Evolutionary conservation across 2,797 vertebrate genomes (phyloP), one percentile per base, ranked within the genome.

Genomic region (Erithacus rubecula): DNA sequence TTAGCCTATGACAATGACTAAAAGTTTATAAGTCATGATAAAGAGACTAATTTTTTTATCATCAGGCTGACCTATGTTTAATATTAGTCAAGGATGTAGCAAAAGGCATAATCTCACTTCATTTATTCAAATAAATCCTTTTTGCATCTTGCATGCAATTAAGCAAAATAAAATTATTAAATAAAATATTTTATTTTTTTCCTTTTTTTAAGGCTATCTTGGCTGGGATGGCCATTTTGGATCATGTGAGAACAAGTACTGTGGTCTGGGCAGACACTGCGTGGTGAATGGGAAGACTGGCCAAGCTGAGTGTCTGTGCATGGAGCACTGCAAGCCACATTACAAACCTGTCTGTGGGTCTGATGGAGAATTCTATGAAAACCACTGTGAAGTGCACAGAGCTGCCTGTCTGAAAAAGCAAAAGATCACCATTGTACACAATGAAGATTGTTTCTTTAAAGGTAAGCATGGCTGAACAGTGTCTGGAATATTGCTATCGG

Each of bases 271-370:
- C 24, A 98, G 98, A 72, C 99, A 98, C 92, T 99, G 99, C 5
- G 94, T 98, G 68, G 93, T 98, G 93, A 97, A 98, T 92, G 97
- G 95, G 89, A 98, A 98, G 93, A 98, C 97, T 0, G 98, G 98
- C 26, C 98, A 98, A 89, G 98, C 98, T 0, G 98, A 99, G 75
- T 99, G 99, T n/a, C 86, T 93, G 23, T 99, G 99, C 95, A 97
- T 99, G 98, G 98, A 99, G 30, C 97, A 52, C 83, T 99, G 99
- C 94, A 99, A 98, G 60, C 98, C 97, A 0, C 99, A 99, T 94
- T 99, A 99, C 91, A 99, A 99, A 84, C 99, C 99, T 0, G 99
- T 99, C 58, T 99, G 99, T 3, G 99, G 99, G 4, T 99, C 99
- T 8, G 99, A 99, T 26, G 99, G 99, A 63, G 98, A 99, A 94